These are phyloP conservation scores for Periophthalmus magnuspinnatus DNA, from an alignment of 2,797 vertebrate genomes.

Conservation along the genomic window DNA sequence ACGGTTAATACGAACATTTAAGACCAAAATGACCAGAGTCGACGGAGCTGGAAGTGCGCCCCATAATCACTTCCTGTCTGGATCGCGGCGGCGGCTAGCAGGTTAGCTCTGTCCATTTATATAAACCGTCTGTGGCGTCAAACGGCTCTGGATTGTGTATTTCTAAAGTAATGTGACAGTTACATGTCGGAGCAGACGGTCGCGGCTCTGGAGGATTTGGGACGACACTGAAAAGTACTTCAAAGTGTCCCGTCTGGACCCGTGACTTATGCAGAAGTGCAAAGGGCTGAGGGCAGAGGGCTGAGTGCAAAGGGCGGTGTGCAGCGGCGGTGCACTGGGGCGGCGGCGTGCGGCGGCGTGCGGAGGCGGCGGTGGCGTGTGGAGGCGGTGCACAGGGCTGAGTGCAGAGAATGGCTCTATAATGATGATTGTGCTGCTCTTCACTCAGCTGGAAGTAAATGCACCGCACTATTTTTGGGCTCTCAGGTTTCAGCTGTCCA, in stretches of 20 bases:
- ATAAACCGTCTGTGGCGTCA: too few relatives aligned
- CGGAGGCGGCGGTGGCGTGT: neutral
- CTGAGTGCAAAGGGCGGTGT: constrained; percentile 22
- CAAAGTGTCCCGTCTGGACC: too few relatives aligned
- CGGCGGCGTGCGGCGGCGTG: too few relatives aligned
- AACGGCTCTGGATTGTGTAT: constrained; percentile 45
- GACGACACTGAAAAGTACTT: constrained; percentile 28
- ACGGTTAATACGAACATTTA: too few relatives aligned
- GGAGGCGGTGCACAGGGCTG: constrained; percentile 8
- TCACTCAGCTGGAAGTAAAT: constrained; percentile 56
- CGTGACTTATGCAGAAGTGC: constrained; percentile 38
- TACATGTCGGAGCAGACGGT: constrained; percentile 32
- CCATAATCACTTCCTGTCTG: too few relatives aligned
- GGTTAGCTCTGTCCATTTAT: too few relatives aligned
- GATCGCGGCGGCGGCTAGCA: too few relatives aligned
- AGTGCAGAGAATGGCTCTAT: constrained; percentile 34
- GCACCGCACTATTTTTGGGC: constrained; percentile 61
- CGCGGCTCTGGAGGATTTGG: constrained; percentile 28
- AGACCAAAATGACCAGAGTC: too few relatives aligned
- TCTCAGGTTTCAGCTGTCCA: constrained; percentile 72
- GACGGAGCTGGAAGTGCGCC: too few relatives aligned
- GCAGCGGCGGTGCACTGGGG: too few relatives aligned
- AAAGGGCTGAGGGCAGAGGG: too few relatives aligned
- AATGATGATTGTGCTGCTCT: constrained; percentile 46
- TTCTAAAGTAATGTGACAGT: constrained; percentile 42